Conservation (phyloP, 1,140 invertebrate species). For the Physella acuta region DNA sequence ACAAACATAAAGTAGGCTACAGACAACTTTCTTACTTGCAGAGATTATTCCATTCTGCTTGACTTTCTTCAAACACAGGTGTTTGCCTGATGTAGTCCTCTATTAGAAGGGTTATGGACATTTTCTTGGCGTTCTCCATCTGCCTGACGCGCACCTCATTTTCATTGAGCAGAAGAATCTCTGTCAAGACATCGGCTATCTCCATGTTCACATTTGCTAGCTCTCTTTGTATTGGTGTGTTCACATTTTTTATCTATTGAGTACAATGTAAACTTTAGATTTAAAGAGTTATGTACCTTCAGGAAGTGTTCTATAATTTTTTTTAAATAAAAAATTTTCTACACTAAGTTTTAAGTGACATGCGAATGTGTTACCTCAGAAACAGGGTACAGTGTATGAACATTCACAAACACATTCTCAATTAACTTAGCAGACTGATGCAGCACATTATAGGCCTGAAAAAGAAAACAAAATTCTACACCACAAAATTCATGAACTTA, state of each 20-base stretch:
- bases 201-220: conserved; percentile 44
- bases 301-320: background rate
- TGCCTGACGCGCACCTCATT: conserved; percentile 42
- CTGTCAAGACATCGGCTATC: conserved; percentile 46
- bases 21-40: background rate
- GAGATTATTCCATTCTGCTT: conserved; percentile 20
- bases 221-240: conserved; percentile 50
- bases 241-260: conserved; percentile 28
- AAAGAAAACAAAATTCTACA: conserved; percentile 12
- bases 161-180: conserved; percentile 45
- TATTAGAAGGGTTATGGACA: conserved; percentile 48
- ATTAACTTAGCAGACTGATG: conserved; percentile 40
- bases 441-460: conserved; percentile 44
- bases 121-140: conserved; percentile 45
- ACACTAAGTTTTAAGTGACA: background rate
- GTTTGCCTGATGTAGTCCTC: conserved; percentile 49
- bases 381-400: conserved; percentile 38
- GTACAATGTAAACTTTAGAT: too few species aligned
- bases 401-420: conserved; percentile 42
- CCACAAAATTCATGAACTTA: too few species aligned
- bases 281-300: too few species aligned
- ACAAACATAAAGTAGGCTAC: too few species aligned
- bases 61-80: conserved; percentile 33
- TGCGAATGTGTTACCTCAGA: conserved; percentile 37
- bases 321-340: background rate